Evolutionary conservation across 2,888 invertebrate genomes (phyloP), one percentile per base, ranked within the genome.

Genomic region (Chrysolina haemoptera): DNA sequence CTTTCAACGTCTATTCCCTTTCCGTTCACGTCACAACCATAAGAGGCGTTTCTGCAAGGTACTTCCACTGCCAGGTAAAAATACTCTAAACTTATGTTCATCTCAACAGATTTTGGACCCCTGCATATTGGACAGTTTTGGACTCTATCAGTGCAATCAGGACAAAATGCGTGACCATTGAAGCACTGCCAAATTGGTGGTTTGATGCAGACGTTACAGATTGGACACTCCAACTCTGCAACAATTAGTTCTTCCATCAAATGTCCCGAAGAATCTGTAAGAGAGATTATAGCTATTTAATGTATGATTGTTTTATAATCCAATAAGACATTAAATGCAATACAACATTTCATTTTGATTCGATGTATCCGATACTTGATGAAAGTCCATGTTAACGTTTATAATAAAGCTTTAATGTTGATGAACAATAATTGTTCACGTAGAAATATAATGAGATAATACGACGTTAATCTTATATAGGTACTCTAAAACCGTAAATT

Each of bases 111-210:
- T 43, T 70, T 75, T 14, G 69, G 66, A 1, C 69, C 66, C 50
- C 70, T 59, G 62, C 80, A 80, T 16, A 70, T 67, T 0, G 76
- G 72, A 62, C 80, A 80, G 9, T 20, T 68, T 11, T 16, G 27
- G n/a, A 79, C 64, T 16, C 67, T 46, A 12, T 64, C 62, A 65
- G 73, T 78, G 46, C 80, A 85, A 43, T 66, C 69, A 8, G 71
- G 75, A 71, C 84, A 84, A 67, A 81, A 78, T 65, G 80, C 80
- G 67, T 85, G 84, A 0, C 83, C 83, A 5, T 69, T 76, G 53
- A 65, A 55, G 69, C 85, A 85, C 62, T 81, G 81, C 1, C 68
- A 22, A 3, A 84, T 84, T 8, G 84, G 84, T 14, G 77, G 74
- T n/a, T 62, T 68, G 78, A 84, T 79, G 22, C 76, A 74, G 10